Conservation (phyloP, 2,888 invertebrate genomes). For the Beris morrisii region DNA sequence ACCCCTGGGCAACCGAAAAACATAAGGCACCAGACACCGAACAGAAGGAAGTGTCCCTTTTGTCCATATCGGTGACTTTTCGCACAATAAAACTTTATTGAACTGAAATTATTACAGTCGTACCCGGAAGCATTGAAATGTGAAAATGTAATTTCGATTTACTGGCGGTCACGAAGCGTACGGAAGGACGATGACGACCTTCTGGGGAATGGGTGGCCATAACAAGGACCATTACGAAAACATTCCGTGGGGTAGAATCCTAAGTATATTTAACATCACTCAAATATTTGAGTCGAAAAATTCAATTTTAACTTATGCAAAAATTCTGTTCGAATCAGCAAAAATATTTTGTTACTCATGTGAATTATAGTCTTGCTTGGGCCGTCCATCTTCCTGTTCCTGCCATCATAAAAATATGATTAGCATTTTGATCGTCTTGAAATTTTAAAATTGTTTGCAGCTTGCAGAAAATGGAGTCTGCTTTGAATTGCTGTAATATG, state of each 20-base stretch:
- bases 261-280: constrained; percentile 24
- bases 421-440: no score
- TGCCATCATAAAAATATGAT: no score
- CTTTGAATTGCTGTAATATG: no score
- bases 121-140: constrained; percentile 28
- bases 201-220: background rate
- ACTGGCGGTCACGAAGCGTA: constrained; percentile 21
- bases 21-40: constrained; percentile 1
- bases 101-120: constrained; percentile 27
- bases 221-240: background rate
- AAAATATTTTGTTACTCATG: constrained; percentile 15
- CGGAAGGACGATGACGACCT: background rate
- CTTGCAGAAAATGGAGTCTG: no score
- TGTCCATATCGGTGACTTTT: constrained; percentile 30
- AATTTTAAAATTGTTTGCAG: no score
- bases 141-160: constrained; percentile 30
- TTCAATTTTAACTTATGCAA: constrained; percentile 26
- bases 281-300: constrained; percentile 30
- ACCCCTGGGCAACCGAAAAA: constrained; percentile 3
- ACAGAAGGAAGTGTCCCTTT: constrained; percentile 19
- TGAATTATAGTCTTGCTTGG: no score
- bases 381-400: no score
- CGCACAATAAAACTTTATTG: constrained; percentile 32
- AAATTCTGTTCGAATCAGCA: constrained; percentile 29
- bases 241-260: constrained; percentile 20